A percentile compares a stretch with the other conserved stretches of the same genome.
phyloP scores from a whole-genome alignment of 2,797 vertebrate species.

The Stomatorhinus walkeri region DNA sequence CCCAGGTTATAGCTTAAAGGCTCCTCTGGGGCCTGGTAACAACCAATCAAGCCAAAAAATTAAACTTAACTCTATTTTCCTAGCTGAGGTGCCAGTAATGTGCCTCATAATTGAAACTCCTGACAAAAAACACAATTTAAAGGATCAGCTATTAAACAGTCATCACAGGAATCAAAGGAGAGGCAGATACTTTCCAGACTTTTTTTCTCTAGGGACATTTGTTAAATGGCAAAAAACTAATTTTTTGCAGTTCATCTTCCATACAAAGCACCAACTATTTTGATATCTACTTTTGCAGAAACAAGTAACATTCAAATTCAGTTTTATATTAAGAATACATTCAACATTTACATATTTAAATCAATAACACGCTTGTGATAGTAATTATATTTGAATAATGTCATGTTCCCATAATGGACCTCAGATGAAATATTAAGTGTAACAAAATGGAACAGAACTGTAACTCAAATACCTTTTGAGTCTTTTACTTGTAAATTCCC shows the following conservation, averaged over 20 bases:
- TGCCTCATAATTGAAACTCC: slow-evolving; percentile 53
- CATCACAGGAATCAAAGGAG: background rate
- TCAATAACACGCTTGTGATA: background rate
- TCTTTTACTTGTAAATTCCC: background rate
- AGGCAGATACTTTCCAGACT: background rate
- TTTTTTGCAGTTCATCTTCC: background rate
- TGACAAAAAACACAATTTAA: slow-evolving; percentile 40
- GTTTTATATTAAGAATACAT: background rate
- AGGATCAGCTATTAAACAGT: background rate
- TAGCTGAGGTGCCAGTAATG: slow-evolving; percentile 57
- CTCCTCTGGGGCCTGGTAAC: background rate
- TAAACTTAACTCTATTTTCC: slow-evolving; percentile 51
- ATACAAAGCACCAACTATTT: background rate
- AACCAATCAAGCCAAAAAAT: slow-evolving; percentile 44
- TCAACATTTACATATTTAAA: background rate
- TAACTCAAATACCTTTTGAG: background rate
- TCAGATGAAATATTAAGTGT: background rate
- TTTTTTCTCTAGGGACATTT: background rate
- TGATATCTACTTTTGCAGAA: background rate
- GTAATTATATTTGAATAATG: background rate
- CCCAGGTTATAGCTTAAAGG: background rate
- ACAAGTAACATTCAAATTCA: background rate
- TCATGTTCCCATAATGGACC: background rate
- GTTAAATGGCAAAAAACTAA: background rate
- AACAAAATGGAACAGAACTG: background rate